Evolutionary conservation across 2,888 invertebrate genomes (phyloP), one percentile per base, ranked within the genome.

Genomic region (Nycteola revayana): DNA sequence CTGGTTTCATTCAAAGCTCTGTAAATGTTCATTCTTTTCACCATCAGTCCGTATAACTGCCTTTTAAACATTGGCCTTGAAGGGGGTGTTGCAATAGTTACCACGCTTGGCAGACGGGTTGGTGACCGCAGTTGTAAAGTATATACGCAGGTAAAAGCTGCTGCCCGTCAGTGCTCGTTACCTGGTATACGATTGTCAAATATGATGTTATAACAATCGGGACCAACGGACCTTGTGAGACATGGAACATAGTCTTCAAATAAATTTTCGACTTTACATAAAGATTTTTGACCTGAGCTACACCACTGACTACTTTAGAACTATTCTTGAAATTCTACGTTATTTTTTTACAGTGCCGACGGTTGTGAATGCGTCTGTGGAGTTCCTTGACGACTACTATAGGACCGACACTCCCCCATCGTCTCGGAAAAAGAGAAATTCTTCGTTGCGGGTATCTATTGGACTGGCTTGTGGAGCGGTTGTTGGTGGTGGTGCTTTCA

Each of bases 361-460:
- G 0, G 81, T 88, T 1, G 85, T 91, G 26, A 93, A 93, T 69
- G 75, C 91, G 2, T 93, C 93, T 0, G 87, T 87, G 18, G 87
- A 85, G 28, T 90, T 91, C 52, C 73, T 92, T 8, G 92, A 92
- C 42, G 91, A 91, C 50, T 93, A 92, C 68, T 92, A 92, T 56
- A 75, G 84, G 28, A 87, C 90, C 0, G 87, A 87, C 24, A 65
- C 63, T 10, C 76, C 82, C 0, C 83, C 85, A 2, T 79, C 77
- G 1, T 84, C 83, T 1, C 69, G 78, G 11, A 86, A 84, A 63
- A 85, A 85, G 49, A 60, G 81, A 0, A 83, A 82, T 45, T 77
- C 91, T 32, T 90, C 92, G 0, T 82, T 92, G 1, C 87, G 69
- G 9, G 78, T 87, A 0, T 84, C 86, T 1, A 73, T 90, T 1